A percentile compares a stretch with the other conserved stretches of the same genome.
Conservation (phyloP, 2,113 vertebrate species). For the Corythornis madagascariensis region DNA sequence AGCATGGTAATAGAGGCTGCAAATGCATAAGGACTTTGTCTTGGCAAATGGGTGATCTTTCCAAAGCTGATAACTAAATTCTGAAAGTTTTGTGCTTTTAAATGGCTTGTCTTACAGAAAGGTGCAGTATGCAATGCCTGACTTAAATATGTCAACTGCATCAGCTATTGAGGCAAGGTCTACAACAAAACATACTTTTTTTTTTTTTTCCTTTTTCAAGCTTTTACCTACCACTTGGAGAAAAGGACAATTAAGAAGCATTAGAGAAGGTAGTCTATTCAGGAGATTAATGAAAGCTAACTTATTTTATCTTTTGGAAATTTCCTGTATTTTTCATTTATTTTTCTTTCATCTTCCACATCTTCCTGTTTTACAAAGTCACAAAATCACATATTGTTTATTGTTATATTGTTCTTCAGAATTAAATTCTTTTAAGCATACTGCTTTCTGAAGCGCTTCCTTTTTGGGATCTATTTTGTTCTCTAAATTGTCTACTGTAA, state of each 20-base stretch:
- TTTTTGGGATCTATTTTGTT: not conserved
- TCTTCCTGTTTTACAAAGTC: not conserved
- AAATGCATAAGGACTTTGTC: not conserved
- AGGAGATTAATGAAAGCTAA: not conserved
- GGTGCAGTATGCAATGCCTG: not conserved
- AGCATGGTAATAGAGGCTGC: not conserved
- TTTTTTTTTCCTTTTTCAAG: not conserved
- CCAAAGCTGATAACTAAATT: not conserved
- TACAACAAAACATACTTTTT: not conserved
- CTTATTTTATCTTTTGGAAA: not conserved
- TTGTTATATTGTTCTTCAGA: not conserved
- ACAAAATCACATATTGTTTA: not conserved
- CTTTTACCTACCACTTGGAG: no score
- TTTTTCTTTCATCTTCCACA: not conserved
- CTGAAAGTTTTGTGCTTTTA: not conserved
- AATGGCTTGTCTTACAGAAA: not conserved
- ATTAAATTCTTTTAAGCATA: not conserved
- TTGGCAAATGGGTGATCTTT: not conserved
- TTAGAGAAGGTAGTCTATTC: not conserved
- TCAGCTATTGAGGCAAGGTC: not conserved
- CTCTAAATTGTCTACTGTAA: not conserved
- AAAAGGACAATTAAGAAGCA: not conserved
- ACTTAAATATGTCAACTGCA: not conserved
- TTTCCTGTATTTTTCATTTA: not conserved
- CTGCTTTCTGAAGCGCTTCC: not conserved